These are phyloP conservation scores for Actinostola sp. DNA, from an alignment of 92 coral and sea anemone genomes.

Conservation along the genomic window DNA sequence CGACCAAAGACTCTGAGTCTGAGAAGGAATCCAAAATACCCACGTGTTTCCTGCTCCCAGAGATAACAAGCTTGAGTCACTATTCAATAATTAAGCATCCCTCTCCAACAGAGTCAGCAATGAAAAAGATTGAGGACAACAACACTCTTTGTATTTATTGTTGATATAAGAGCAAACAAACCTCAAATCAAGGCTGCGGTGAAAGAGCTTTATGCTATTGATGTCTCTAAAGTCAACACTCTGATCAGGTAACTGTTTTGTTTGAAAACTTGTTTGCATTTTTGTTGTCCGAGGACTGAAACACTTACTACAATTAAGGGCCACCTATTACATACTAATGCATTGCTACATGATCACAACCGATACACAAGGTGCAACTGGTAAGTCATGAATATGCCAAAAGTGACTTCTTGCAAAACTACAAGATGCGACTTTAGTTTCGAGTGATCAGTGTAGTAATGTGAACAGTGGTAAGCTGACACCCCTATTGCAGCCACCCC, in stretches of 20 bases:
- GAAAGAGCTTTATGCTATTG: constrained; percentile 95
- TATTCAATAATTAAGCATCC: constrained; percentile 98
- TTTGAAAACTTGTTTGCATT: too few species aligned
- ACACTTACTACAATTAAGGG: too few species aligned
- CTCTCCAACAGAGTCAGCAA: constrained; percentile 96
- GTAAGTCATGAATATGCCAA: too few species aligned
- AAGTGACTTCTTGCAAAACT: too few species aligned
- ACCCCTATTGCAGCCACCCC: too few species aligned
- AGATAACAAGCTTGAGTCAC: constrained; percentile 94
- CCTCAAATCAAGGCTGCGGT: constrained; percentile 98
- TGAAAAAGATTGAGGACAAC: constrained; percentile 99
- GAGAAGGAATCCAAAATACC: constrained; percentile 90
- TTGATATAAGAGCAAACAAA: constrained; percentile 93
- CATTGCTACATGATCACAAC: too few species aligned
- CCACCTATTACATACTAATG: too few species aligned
- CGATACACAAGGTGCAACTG: too few species aligned
- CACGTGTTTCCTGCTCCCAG: constrained; percentile 93
- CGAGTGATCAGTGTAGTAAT: too few species aligned
- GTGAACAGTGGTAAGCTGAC: too few species aligned
- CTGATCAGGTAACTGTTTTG: constrained; percentile 90
- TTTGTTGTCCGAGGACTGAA: too few species aligned
- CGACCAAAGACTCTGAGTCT: constrained; percentile 95
- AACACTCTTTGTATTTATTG: constrained; percentile 97
- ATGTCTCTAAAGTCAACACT: constrained; percentile 96
- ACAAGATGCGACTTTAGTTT: too few species aligned